These are phyloP conservation scores for Cyclopterus lumpus DNA, from an alignment of 2,797 vertebrate species.

Conservation along the genomic window DNA sequence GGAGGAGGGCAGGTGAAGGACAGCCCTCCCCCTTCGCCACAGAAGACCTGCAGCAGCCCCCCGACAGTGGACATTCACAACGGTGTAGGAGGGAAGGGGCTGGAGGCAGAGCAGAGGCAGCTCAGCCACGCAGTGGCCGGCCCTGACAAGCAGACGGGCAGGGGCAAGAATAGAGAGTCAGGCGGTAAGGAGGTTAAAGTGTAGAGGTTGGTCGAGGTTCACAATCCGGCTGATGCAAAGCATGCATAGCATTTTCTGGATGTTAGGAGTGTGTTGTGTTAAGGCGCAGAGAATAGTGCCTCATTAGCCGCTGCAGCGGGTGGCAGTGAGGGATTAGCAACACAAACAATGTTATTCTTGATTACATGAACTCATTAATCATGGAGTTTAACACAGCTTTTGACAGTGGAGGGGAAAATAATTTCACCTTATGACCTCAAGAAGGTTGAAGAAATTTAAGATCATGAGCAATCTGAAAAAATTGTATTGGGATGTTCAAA, in stretches of 20 bases:
- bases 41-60: slow-evolving; percentile 87
- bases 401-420: slow-evolving; percentile 14
- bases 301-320: slow-evolving; percentile 63
- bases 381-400: slow-evolving; percentile 40
- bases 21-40: slow-evolving; percentile 93
- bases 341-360: slow-evolving; percentile 47
- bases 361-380: slow-evolving; percentile 69
- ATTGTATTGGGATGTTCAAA: neutral
- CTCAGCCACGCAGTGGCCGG: slow-evolving; percentile 70
- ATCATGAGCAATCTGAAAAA: neutral
- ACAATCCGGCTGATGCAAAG: slow-evolving; percentile 6
- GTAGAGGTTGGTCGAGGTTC: slow-evolving; percentile 12
- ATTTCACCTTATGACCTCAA: slow-evolving; percentile 16
- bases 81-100: slow-evolving; percentile 79
- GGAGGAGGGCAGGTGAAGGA: slow-evolving; percentile 88
- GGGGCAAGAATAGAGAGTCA: slow-evolving; percentile 82
- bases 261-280: slow-evolving; percentile 33
- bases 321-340: slow-evolving; percentile 45
- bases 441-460: slow-evolving; percentile 6
- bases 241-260: neutral
- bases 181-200: slow-evolving; percentile 83
- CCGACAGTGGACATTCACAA: slow-evolving; percentile 86
- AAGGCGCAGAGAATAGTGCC: slow-evolving; percentile 20
- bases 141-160: slow-evolving; percentile 82
- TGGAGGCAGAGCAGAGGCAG: slow-evolving; percentile 81